Evolutionary conservation across 2,113 vertebrate genomes (phyloP).

Genomic region (Cephalopterus ornatus): DNA sequence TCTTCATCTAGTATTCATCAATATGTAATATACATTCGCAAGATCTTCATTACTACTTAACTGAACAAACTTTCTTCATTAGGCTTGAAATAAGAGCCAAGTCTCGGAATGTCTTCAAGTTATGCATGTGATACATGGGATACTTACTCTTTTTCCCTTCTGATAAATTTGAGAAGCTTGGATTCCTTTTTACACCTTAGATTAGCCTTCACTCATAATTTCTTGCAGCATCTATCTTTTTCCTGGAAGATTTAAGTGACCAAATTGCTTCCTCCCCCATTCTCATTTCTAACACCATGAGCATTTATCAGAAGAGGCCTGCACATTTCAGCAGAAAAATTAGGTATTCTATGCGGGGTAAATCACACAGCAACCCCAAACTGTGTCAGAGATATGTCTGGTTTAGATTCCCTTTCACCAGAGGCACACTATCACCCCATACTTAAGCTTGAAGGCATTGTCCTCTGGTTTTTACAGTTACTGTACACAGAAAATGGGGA

Average conservation of each 20-base stretch:
- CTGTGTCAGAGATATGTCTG: not conserved
- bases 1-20: conserved; percentile 11
- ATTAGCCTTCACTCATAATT: conserved; percentile 36
- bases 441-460: not conserved
- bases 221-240: not conserved
- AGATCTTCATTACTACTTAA: not conserved
- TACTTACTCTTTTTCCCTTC: not conserved
- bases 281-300: not conserved
- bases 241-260: not conserved
- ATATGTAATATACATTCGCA: not conserved
- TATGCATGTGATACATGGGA: not conserved
- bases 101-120: not conserved
- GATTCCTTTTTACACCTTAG: not conserved
- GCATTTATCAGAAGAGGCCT: not conserved
- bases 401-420: not conserved
- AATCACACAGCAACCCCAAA: not conserved
- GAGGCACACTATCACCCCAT: not conserved
- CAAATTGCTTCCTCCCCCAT: not conserved
- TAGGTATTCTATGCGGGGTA: not conserved
- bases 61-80: not conserved
- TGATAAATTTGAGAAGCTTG: not conserved
- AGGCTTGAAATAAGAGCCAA: not conserved
- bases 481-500: not conserved
- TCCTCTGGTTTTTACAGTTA: not conserved
- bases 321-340: not conserved